Percentiles rank a stretch among this genome's conserved stretches.
These are phyloP conservation scores for Luperina testacea DNA, from an alignment of 2,888 invertebrate species.

Conservation along the genomic window DNA sequence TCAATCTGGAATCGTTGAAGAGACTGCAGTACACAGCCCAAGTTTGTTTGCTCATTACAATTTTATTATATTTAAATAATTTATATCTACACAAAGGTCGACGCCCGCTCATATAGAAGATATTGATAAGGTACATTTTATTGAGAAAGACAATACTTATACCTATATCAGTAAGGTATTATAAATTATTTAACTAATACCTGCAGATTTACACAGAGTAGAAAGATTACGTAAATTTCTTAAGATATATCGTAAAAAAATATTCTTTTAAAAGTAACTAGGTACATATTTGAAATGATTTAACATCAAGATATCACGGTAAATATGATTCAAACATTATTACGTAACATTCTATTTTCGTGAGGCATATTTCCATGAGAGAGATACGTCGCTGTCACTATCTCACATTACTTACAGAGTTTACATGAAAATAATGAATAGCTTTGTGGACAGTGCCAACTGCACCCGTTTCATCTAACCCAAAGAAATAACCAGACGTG, in stretches of 20 bases:
- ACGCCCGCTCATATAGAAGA: slow-evolving; percentile 1
- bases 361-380: slow-evolving; percentile 3
- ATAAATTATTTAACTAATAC: background rate
- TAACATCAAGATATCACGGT: slow-evolving; percentile 33
- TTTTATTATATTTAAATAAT: background rate
- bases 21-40: background rate
- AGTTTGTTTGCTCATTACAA: background rate
- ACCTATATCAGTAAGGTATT: background rate
- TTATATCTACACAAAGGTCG: slow-evolving; percentile 2
- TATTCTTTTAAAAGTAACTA: slow-evolving; percentile 10
- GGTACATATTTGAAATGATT: slow-evolving; percentile 24
- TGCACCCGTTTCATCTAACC: background rate
- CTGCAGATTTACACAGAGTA: background rate
- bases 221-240: slow-evolving; percentile 10
- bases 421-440: slow-evolving; percentile 50
- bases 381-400: slow-evolving; percentile 3
- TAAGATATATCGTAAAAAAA: background rate
- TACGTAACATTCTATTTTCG: slow-evolving; percentile 38
- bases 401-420: slow-evolving; percentile 23
- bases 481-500: slow-evolving; percentile 9
- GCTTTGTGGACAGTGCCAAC: slow-evolving; percentile 40
- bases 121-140: slow-evolving; percentile 7
- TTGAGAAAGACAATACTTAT: background rate
- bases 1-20: background rate
- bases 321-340: slow-evolving; percentile 34